Evolutionary conservation across 2,113 vertebrate genomes (phyloP).

Genomic region (Lasiurus borealis): DNA sequence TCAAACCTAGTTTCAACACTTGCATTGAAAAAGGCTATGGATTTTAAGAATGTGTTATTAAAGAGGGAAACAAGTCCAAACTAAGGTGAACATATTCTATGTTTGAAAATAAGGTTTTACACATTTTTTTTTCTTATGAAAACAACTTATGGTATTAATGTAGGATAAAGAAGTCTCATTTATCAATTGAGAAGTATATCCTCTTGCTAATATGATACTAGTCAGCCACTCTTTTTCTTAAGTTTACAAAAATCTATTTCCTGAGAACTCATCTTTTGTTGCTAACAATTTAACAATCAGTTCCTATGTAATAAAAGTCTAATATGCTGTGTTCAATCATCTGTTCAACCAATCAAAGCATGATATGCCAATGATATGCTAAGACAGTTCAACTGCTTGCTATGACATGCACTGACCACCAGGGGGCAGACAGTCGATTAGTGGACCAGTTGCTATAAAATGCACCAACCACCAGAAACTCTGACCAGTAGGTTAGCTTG

Average conservation of each 20-base stretch:
- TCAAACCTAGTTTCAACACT: background rate
- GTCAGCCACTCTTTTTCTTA: background rate
- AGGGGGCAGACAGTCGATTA: no score
- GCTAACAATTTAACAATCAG: background rate
- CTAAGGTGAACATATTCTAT: background rate
- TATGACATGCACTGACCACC: no score
- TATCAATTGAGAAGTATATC: background rate
- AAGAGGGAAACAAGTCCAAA: background rate
- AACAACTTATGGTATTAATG: background rate
- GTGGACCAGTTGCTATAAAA: no score
- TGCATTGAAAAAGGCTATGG: background rate
- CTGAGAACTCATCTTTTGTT: background rate
- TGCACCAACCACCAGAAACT: no score
- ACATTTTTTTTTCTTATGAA: background rate
- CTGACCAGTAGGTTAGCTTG: no score
- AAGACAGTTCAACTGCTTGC: no score
- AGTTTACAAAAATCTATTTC: background rate
- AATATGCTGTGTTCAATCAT: no score
- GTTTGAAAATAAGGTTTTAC: background rate
- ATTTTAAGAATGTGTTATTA: background rate
- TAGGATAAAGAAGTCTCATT: background rate
- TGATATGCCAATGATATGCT: no score
- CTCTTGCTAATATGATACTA: background rate
- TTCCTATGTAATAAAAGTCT: no score
- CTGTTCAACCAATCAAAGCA: no score